Evolutionary conservation across 2,797 vertebrate species (phyloP).

Genomic region (Thripadectes ignobilis): DNA sequence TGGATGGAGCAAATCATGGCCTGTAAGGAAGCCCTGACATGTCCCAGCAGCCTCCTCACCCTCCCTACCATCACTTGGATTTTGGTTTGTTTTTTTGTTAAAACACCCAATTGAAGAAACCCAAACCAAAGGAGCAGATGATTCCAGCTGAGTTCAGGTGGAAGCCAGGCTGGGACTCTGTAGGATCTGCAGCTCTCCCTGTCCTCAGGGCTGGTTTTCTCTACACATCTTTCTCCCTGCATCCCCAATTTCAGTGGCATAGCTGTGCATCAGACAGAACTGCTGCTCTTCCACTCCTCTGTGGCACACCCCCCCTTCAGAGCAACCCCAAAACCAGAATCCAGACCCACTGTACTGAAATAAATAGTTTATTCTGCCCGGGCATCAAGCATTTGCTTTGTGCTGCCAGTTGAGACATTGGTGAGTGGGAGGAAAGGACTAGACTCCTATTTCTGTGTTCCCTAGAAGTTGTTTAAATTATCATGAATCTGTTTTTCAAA

Average conservation of each 20-base stretch:
- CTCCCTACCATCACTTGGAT: neutral
- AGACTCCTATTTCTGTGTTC: neutral
- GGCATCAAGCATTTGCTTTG: neutral
- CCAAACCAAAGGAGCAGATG: neutral
- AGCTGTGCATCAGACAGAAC: neutral
- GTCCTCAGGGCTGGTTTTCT: neutral
- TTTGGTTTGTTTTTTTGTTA: neutral
- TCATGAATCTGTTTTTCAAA: neutral
- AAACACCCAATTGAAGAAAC: neutral
- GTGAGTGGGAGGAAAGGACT: neutral
- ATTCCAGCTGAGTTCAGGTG: neutral
- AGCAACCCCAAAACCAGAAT: neutral
- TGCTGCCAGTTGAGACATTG: neutral
- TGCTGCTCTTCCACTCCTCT: neutral
- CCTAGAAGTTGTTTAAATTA: neutral
- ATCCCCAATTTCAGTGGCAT: rapidly evolving
- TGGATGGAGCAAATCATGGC: neutral
- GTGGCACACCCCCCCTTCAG: neutral
- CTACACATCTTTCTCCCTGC: rapidly evolving
- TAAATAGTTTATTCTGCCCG: neutral
- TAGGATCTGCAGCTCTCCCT: neutral
- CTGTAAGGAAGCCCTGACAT: neutral
- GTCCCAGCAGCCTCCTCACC: neutral
- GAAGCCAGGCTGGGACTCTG: neutral
- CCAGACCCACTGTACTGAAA: neutral